Base-by-base conservation (phyloP, 2,888 invertebrate genomes). In the Quadroppia sp. region DNA sequence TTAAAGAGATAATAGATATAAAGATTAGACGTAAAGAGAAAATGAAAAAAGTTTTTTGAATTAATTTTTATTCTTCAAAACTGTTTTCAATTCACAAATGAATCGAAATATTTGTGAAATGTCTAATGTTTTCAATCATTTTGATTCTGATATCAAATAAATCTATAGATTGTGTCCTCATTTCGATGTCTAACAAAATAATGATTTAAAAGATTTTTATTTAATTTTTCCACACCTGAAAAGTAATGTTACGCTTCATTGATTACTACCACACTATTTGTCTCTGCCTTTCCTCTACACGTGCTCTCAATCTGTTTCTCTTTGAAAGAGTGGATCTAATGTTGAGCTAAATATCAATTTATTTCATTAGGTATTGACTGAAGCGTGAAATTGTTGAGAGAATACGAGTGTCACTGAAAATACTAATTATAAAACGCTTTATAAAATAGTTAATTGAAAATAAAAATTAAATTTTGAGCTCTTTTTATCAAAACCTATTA, bases 271-370 rank as follows among this genome's bases (percentile, higher is more conserved):
- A 15, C 50, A 6, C 50, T 20, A 7, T 50, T 7, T 50, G 7
- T 50, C 20, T 50, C 50, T 20, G 20, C 3, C 50, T 6, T 23
- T 50, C 23, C 3, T 20, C 50, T 23, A 59, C 59, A 59, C 59
- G 59, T 59, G 59, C 59, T 59, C 59, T 59, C 59, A 30, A 30
- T 59, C 2, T n/a, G n/a, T n/a, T n/a, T n/a, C n/a, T n/a, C n/a
- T n/a, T n/a, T 59, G 59, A 59, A 59, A 59, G 30, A 59, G 30
- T 59, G 59, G 15, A 30, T 59, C 15, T 30, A 32, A 59, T 9
- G 17, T 1, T 17, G 20, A 20, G 2, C 23, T 20, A 50, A 23
- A 23, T n/a, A 23, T 50, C 50, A 17, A 1, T 30, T 59, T 59
- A 30, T 59, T 59, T 59, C 28, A 59, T 59, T 59, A 59, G 59